Percentiles rank a stretch among this genome's conserved stretches.
Conservation (phyloP, 2,797 vertebrate genomes). For the Microctenopoma steveboyesi region DNA sequence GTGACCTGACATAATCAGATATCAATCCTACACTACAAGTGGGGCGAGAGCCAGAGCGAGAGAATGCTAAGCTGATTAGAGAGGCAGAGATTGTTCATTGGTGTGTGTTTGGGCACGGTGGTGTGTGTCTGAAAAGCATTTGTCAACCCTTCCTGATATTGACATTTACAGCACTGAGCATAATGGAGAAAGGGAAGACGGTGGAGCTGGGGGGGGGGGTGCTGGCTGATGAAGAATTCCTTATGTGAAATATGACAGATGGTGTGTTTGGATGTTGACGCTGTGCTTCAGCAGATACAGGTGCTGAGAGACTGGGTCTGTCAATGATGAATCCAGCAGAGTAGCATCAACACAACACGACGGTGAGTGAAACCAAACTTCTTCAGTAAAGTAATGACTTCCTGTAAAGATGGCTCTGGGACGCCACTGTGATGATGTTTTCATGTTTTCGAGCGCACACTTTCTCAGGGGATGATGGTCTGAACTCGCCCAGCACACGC, state of each 20-base stretch:
- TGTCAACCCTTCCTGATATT: slow-evolving; percentile 45
- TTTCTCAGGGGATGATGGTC: slow-evolving; percentile 29
- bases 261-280: slow-evolving; percentile 55
- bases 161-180: slow-evolving; percentile 53
- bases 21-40: slow-evolving; percentile 91
- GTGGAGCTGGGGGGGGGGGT: slow-evolving; percentile 11
- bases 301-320: slow-evolving; percentile 26
- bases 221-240: slow-evolving; percentile 34
- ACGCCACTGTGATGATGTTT: not conserved
- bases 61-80: slow-evolving; percentile 94
- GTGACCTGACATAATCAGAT: slow-evolving; percentile 99
- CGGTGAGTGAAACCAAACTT: not conserved
- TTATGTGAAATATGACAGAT: slow-evolving; percentile 57
- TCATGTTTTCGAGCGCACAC: slow-evolving; percentile 48
- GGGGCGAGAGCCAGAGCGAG: slow-evolving; percentile 52
- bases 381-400: not conserved
- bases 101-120: slow-evolving; percentile 34
- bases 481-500: slow-evolving; percentile 23
- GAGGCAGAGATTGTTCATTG: slow-evolving; percentile 86
- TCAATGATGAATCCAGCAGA: too few species aligned
- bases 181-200: slow-evolving; percentile 20
- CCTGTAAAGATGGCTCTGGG: not conserved
- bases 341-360: too few species aligned
- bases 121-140: slow-evolving; percentile 31
- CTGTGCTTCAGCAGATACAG: slow-evolving; percentile 75